Evolutionary conservation across 2,888 invertebrate species (phyloP).

Genomic region (Apocheima hispidaria): DNA sequence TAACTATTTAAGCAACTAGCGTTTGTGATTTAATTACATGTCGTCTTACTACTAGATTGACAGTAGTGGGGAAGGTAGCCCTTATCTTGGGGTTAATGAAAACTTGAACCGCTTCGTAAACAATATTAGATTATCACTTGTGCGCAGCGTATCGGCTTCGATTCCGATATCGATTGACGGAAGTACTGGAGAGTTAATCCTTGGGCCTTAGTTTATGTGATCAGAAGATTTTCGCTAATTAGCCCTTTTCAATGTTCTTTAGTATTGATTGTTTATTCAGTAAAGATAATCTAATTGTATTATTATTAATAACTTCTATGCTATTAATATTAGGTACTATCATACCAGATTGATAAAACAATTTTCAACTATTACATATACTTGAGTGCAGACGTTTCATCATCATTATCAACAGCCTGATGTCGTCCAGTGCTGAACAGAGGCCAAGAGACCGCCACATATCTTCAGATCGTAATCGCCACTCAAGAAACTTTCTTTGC

Average conservation of each 20-base stretch:
- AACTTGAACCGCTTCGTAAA: slow-evolving; percentile 68
- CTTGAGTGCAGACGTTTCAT: slow-evolving; percentile 45
- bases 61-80: slow-evolving; percentile 41
- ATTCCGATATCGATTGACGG: slow-evolving; percentile 71
- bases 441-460: too few species aligned
- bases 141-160: slow-evolving; percentile 52
- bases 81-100: slow-evolving; percentile 68
- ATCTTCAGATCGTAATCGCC: too few species aligned
- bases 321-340: too few species aligned
- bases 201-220: slow-evolving; percentile 72
- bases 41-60: slow-evolving; percentile 51
- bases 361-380: slow-evolving; percentile 46
- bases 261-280: too few species aligned
- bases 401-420: too few species aligned
- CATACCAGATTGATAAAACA: slow-evolving; percentile 51
- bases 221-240: slow-evolving; percentile 62
- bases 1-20: background rate
- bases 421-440: too few species aligned
- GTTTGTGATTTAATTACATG: background rate
- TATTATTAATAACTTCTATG: too few species aligned
- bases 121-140: slow-evolving; percentile 59
- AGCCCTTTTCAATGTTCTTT: too few species aligned
- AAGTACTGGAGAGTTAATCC: slow-evolving; percentile 62
- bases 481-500: too few species aligned
- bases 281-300: too few species aligned